Base-by-base conservation (phyloP, 2,797 vertebrate species). In the Cossypha caffra region DNA sequence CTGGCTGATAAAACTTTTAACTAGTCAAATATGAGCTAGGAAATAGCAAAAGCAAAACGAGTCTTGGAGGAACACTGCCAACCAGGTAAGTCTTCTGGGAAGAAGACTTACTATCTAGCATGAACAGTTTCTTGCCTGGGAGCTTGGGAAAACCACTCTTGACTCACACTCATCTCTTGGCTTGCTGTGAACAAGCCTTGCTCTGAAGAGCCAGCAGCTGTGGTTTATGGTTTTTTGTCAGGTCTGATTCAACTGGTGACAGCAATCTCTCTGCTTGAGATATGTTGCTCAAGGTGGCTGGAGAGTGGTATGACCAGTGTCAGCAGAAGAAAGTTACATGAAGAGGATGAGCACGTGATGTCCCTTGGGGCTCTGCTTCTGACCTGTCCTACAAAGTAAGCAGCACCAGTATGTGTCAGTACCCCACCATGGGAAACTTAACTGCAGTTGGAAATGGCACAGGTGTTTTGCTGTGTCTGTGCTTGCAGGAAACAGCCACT, bases 1-100 rank as follows among this genome's bases (percentile, higher is more conserved):
- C 66, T 91, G 83, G 75, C 86, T 94, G 93, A 95, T 96, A 96
- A 96, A 97, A 94, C 76, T 96, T 95, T 90, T 95, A 93, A 73
- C 83, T 92, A 95, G 94, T 95, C 92, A 95, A 83, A 91, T 92
- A 90, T 79, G 48, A 96, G 81, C 69, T 93, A 74, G 61, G 48
- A 95, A 97, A 71, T 13, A 79, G 38, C 3, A 8, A 92, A 90
- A 88, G 52, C 40, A 62, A 90, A 93, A 35, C 0, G 4, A 95
- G 42, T 43, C 43, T 79, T 80, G 29, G 33, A 92, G 84, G n/a
- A 96, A 50, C 1, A 8, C 68, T 86, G 37, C 33, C 83, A 86
- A 26, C 45, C n/a, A 48, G 52, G 71, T 26, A 81, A 74, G 51
- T 77, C 62, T 88, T 78, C 47, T 79, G 88, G 31, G 61, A 75